These are phyloP conservation scores for Psilopogon haemacephalus DNA, from an alignment of 2,113 vertebrate species.

Conservation along the genomic window DNA sequence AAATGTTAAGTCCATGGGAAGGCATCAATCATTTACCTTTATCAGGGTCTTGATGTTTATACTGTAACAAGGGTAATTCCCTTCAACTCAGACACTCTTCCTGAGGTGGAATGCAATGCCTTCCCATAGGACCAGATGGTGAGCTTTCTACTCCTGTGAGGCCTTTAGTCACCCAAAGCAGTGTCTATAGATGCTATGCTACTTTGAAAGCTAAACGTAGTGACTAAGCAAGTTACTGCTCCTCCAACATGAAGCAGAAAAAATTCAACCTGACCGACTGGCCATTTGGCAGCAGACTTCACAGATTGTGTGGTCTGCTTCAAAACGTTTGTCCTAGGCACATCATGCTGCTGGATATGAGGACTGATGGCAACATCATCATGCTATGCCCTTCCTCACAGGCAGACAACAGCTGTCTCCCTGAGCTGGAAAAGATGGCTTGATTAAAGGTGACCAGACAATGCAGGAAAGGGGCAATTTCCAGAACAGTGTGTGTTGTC, in stretches of 20 bases:
- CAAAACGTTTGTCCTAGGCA: neutral
- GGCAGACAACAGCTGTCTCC: neutral
- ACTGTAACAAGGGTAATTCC: neutral
- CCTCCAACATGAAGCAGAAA: neutral
- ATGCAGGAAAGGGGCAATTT: neutral
- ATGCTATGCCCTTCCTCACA: neutral
- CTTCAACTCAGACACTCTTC: neutral
- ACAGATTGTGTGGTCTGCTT: neutral
- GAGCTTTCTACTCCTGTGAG: neutral
- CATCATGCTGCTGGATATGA: neutral
- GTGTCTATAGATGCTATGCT: neutral
- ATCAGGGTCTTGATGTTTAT: neutral
- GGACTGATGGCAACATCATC: neutral
- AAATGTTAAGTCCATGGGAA: neutral
- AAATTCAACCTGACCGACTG: neutral
- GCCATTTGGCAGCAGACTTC: neutral
- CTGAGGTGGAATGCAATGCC: neutral
- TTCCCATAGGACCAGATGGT: neutral
- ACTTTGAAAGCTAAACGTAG: neutral
- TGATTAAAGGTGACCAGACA: neutral
- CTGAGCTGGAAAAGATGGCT: neutral
- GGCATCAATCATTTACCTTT: neutral
- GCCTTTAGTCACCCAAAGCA: constrained; percentile 25
- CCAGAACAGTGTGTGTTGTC: neutral
- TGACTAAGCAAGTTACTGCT: neutral